Evolutionary conservation across 2,797 vertebrate species (phyloP), one percentile per base, ranked within the genome.

Genomic region (Girardinus metallicus): DNA sequence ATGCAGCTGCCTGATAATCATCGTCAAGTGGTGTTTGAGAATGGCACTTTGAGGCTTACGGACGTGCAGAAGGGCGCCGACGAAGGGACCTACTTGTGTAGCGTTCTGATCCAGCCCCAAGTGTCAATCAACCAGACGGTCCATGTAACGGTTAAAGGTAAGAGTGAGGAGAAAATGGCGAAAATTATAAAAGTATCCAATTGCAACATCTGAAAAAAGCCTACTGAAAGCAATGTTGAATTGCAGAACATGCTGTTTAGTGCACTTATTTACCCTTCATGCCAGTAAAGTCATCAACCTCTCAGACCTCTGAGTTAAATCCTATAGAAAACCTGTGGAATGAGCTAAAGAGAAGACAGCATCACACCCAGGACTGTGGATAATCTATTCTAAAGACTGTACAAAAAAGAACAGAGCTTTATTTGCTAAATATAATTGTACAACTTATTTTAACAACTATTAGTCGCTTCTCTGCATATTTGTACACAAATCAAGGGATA

Each of bases 61-160:
- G 98, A 99, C 0, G 98, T 99, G 72, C 98, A 99, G 96, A 99
- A 99, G 89, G 98, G 98, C 64, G 98, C 98, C 88, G 98, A 99
- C 0, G 98, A 99, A 86, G 98, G 98, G 0, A 98, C 98, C 83
- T 99, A 99, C 81, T 95, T 99, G 84, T 99, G 98, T 95, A 99
- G 98, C 0, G 98, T 99, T 86, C 97, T 99, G 86, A 98, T 99
- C 93, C 98, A 99, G 88, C 98, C 98, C 34, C 98, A 99, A 95
- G 97, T 99, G 84, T 99, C 97, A 88, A 99, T 99, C 96, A 98
- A 97, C 94, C 97, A 99, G 96, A 99, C 97, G 0, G 98, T 99
- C 90, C 97, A 99, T 0, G 97, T 99, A 93, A 97, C 97, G 0
- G 98, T 99, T 86, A 99, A 99, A 98, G 98, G 98, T 99, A 89